These are phyloP conservation scores for Typhlichthys subterraneus DNA, from an alignment of 2,797 vertebrate genomes.

Conservation along the genomic window DNA sequence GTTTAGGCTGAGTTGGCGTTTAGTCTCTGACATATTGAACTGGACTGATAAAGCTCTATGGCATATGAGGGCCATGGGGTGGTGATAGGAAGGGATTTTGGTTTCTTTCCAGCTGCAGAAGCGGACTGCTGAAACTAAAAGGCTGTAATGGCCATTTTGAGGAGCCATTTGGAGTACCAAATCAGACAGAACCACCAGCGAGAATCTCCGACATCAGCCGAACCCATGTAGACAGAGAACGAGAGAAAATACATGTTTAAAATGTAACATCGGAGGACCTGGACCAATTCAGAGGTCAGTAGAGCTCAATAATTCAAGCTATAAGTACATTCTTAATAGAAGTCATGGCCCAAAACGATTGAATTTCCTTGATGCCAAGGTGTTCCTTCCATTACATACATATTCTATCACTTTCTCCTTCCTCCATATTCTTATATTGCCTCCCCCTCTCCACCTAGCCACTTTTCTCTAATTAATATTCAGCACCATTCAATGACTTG, in stretches of 20 bases:
- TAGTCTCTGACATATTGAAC: conserved; percentile 14
- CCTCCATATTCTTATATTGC: not conserved
- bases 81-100: conserved; percentile 53
- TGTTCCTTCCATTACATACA: not conserved
- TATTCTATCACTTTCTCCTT: conserved; percentile 1
- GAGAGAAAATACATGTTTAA: conserved; percentile 16
- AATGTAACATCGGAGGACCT: too few relatives aligned
- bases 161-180: conserved; percentile 64
- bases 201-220: conserved; percentile 13
- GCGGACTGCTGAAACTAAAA: conserved; percentile 72
- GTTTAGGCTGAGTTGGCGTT: not conserved
- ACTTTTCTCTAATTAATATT: conserved; percentile 51
- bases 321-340: too few relatives aligned
- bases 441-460: conserved; percentile 5
- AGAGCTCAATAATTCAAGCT: too few relatives aligned
- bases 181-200: conserved; percentile 63
- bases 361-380: too few relatives aligned
- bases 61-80: conserved; percentile 33
- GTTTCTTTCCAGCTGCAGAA: conserved; percentile 69
- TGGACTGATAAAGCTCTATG: conserved; percentile 33
- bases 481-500: conserved; percentile 51
- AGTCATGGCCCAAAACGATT: too few relatives aligned
- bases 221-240: conserved; percentile 42
- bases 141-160: conserved; percentile 65
- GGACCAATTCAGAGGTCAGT: too few relatives aligned